These are phyloP conservation scores for Drosophila pallidifrons DNA, from an alignment of 1,140 invertebrate genomes.

Conservation along the genomic window DNA sequence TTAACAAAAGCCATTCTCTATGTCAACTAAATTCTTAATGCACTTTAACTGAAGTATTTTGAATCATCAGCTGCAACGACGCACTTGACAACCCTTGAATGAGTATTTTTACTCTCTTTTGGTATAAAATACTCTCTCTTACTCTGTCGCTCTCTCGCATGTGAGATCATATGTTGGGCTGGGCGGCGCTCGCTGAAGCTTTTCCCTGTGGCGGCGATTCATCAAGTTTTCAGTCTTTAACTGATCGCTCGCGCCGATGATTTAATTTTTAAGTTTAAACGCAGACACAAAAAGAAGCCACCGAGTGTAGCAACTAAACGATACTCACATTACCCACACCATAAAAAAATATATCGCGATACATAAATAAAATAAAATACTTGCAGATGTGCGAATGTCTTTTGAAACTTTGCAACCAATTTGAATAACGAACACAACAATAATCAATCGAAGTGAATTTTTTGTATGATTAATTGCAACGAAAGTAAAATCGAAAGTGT, in stretches of 20 bases:
- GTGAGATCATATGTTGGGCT: constrained; percentile 17
- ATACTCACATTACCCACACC: constrained; percentile 68
- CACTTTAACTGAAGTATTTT: constrained; percentile 10
- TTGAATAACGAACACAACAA: constrained; percentile 38
- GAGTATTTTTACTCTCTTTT: constrained; percentile 7
- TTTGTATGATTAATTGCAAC: constrained; percentile 28
- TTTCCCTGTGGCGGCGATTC: constrained; percentile 63
- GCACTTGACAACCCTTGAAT: constrained; percentile 56
- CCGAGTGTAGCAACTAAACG: constrained; percentile 56
- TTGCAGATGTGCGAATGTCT: constrained; percentile 22
- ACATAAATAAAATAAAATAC: constrained; percentile 16
- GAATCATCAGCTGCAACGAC: not conserved
- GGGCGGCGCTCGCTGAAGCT: constrained; percentile 42
- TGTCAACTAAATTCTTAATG: not conserved
- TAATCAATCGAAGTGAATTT: constrained; percentile 28
- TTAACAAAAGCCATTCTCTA: not conserved
- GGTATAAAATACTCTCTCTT: not conserved
- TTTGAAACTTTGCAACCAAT: constrained; percentile 14
- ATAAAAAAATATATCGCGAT: constrained; percentile 4
- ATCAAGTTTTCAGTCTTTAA: constrained; percentile 78
- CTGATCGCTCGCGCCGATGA: constrained; percentile 82
- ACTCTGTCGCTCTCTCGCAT: constrained; percentile 7
- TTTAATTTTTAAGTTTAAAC: constrained; percentile 82
- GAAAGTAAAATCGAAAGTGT: constrained; percentile 47
- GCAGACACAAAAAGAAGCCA: constrained; percentile 31